Percentiles rank a stretch among this genome's conserved stretches.
phyloP scores from a whole-genome alignment of 2,888 invertebrate species.

The Aleiodes alternator region DNA sequence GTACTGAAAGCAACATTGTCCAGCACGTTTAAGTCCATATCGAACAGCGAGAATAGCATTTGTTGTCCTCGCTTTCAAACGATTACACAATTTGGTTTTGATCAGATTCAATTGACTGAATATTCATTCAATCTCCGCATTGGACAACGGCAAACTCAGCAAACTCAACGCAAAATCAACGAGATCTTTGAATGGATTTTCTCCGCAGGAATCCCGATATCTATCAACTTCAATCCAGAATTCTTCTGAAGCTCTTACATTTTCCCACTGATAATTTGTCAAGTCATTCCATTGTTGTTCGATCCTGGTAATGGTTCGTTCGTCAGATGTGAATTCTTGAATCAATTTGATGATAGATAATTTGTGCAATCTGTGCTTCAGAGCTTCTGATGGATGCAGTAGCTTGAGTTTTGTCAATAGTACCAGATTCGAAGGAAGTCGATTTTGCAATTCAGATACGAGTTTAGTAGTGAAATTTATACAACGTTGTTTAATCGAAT shows the following conservation, averaged over 20 bases:
- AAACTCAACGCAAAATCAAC: constrained; percentile 45
- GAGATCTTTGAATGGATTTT: constrained; percentile 27
- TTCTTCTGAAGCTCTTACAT: constrained; percentile 22
- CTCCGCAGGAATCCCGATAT: constrained; percentile 25
- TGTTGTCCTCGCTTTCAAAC: constrained; percentile 12
- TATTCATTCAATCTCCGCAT: constrained; percentile 49
- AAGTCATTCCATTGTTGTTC: constrained; percentile 28
- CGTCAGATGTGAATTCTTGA: not conserved
- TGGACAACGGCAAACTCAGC: constrained; percentile 47
- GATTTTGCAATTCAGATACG: too few relatives aligned
- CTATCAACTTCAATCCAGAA: constrained; percentile 34
- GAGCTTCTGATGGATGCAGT: constrained; percentile 8
- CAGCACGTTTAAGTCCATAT: constrained; percentile 21
- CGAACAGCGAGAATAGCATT: constrained; percentile 36
- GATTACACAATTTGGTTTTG: constrained; percentile 48
- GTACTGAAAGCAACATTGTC: constrained; percentile 1
- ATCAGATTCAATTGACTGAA: constrained; percentile 50
- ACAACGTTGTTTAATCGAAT: too few relatives aligned
- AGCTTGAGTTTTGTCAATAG: constrained; percentile 13
- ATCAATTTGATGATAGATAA: not conserved
- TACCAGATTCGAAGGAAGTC: constrained; percentile 1
- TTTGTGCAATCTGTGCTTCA: constrained; percentile 2
- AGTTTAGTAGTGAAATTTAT: too few relatives aligned
- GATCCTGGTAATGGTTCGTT: not conserved
- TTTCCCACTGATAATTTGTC: constrained; percentile 7